These are phyloP conservation scores for Dufourea novaeangliae DNA, from an alignment of 1,140 invertebrate species.

Conservation along the genomic window DNA sequence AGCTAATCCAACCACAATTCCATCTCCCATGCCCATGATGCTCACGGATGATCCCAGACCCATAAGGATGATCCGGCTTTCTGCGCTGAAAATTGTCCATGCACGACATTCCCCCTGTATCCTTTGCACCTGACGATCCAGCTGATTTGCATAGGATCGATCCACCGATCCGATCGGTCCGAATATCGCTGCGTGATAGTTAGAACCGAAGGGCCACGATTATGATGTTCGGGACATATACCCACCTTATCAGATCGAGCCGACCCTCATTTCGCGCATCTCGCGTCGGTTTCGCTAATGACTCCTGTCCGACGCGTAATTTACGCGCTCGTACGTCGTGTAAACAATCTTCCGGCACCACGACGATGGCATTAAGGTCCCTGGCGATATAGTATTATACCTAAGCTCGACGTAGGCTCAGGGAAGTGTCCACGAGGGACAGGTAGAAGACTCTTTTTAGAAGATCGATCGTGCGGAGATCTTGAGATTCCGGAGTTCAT, in stretches of 20 bases:
- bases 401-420: neutral
- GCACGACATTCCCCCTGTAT: too few relatives aligned
- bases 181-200: slow-evolving; percentile 11
- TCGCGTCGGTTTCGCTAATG: slow-evolving; percentile 7
- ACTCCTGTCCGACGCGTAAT: slow-evolving; percentile 5
- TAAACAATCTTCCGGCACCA: slow-evolving; percentile 28
- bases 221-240: slow-evolving; percentile 37
- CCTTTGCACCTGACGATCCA: neutral
- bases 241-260: slow-evolving; percentile 40
- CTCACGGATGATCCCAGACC: neutral
- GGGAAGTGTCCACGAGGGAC: neutral
- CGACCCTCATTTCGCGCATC: slow-evolving; percentile 13
- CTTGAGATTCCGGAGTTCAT: neutral
- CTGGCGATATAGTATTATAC: neutral
- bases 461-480: neutral
- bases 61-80: neutral
- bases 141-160: slow-evolving; percentile 43
- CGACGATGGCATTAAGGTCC: neutral
- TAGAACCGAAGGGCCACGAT: slow-evolving; percentile 24
- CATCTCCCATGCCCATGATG: neutral
- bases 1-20: neutral
- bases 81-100: too few relatives aligned
- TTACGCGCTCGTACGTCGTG: slow-evolving; percentile 27
- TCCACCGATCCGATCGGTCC: neutral
- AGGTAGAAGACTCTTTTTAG: neutral